These are phyloP conservation scores for Elachura formosa DNA, from an alignment of 2,113 vertebrate genomes.

Conservation along the genomic window DNA sequence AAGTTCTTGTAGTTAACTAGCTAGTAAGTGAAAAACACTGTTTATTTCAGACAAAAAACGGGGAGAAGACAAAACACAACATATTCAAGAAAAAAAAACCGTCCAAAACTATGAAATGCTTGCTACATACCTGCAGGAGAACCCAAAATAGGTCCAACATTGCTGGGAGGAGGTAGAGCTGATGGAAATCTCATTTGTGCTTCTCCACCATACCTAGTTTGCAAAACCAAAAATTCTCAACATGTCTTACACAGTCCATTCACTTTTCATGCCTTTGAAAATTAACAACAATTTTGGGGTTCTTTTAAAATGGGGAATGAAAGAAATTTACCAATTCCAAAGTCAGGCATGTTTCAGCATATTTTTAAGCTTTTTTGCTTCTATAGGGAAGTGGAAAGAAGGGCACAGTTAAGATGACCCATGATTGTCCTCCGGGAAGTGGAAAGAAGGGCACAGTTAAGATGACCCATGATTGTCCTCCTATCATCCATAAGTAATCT, in stretches of 20 bases:
- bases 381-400: not conserved
- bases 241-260: not conserved
- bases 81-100: not conserved
- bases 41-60: not conserved
- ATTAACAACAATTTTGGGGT: not conserved
- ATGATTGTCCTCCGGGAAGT: not conserved
- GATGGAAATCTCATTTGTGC: constrained; percentile 93
- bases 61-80: not conserved
- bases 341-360: not conserved
- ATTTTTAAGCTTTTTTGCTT: not conserved
- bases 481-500: not conserved
- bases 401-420: not conserved
- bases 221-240: not conserved
- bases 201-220: constrained; percentile 90
- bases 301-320: not conserved
- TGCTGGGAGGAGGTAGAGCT: constrained; percentile 79
- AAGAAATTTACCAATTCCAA: not conserved
- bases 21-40: not conserved
- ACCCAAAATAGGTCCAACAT: constrained; percentile 79
- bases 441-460: not conserved
- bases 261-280: not conserved
- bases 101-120: not conserved
- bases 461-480: not conserved
- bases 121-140: constrained; percentile 78
- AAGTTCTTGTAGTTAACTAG: not conserved